Base-by-base conservation (phyloP, 1,140 invertebrate species). In the Lucilia cuprina region DNA sequence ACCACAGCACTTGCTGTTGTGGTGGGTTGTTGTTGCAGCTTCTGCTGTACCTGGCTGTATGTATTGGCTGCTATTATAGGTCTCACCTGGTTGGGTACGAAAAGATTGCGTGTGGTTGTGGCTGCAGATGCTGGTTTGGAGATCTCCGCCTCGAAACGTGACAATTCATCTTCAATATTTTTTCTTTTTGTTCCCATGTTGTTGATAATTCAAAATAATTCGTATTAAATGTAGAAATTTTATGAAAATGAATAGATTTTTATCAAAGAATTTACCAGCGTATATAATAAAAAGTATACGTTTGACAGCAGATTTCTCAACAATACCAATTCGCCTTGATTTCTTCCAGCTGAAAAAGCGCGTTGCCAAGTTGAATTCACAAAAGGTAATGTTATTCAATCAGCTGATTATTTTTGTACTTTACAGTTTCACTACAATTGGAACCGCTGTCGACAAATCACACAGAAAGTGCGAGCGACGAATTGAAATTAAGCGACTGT, bases 61-160 rank as follows among this genome's bases (percentile, higher is more conserved):
- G 95, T 95, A 85, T 93, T 94, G 7, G 93, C 93, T 14, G 93
- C 94, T 49, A 95, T 95, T 17, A 95, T 94, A 14, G 94, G 93
- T 21, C 94, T 92, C 7, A 93, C 92, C 80, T 93, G 91, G 30
- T 92, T 91, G 30, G 93, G 91, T 55, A 93, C 90, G 84, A 93
- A 91, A 2, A 91, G 87, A 70, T 90, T 83, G 5, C 88, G 86
- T 2, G 86, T 65, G 10, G 86, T 87, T 10, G 70, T 65, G 1
- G 83, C 25, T 78, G 19, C 30, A 50, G 60, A 19, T 82, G n/a
- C 91, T 88, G 80, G 92, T 92, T 82, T 94, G 8, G 95, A 95
- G 85, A 96, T 97, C 92, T 97, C 96, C n/a, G 96, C 96, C 89
- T 97, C 96, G 91, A 97, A 97, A 86, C 96, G 94, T 87, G 94